Percentiles rank a stretch among this genome's conserved stretches.
Conservation (phyloP, 2,113 vertebrate genomes). For the Salvator merianae region DNA sequence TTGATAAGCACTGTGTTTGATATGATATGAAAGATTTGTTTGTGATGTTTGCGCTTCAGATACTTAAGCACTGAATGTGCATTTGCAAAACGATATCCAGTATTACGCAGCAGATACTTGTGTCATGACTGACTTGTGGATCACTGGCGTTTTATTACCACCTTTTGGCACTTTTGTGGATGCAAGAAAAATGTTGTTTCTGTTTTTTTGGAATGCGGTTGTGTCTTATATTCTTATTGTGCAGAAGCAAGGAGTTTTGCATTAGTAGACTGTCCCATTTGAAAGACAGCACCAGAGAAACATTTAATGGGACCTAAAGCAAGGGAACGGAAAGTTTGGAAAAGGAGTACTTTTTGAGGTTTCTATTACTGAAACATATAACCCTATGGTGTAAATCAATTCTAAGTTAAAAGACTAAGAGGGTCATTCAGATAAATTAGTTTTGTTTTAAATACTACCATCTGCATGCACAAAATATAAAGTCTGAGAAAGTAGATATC, state of each 20-base stretch:
- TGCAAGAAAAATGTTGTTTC: not conserved
- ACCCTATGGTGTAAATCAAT: not conserved
- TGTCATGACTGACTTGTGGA: not conserved
- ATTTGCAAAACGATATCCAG: not conserved
- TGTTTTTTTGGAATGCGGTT: not conserved
- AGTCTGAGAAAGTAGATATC: constrained; percentile 26
- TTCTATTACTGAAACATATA: not conserved
- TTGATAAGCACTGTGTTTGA: not conserved
- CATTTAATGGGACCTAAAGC: not conserved
- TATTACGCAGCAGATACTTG: not conserved
- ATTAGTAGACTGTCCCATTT: not conserved
- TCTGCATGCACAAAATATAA: constrained; percentile 26
- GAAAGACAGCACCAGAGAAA: too few species aligned
- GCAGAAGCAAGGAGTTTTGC: not conserved
- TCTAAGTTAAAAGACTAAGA: not conserved
- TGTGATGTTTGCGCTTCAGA: not conserved
- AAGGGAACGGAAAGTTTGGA: not conserved
- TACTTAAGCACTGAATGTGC: not conserved
- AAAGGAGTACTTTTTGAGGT: not conserved
- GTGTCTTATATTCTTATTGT: not conserved
- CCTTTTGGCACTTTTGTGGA: not conserved
- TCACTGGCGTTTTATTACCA: not conserved
- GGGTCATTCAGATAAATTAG: not conserved
- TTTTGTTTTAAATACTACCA: constrained; percentile 5
- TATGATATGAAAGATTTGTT: not conserved